A percentile compares a stretch with the other conserved stretches of the same genome.
Conservation (phyloP, 2,888 invertebrate genomes). For the Cynaeus angustus region DNA sequence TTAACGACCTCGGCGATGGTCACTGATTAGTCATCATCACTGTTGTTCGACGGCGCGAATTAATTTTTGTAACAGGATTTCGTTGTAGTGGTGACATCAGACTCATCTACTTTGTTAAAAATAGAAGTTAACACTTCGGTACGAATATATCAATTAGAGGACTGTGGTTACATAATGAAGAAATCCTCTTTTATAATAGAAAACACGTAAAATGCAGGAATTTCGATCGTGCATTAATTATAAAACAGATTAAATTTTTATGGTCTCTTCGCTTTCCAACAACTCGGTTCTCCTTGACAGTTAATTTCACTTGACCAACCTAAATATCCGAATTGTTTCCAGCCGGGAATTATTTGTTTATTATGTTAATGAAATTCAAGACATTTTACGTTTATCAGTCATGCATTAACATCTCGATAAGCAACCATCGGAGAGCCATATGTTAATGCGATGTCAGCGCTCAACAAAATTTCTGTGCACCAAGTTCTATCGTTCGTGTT, state of each 20-base stretch:
- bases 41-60: constrained; percentile 47
- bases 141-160: constrained; percentile 3
- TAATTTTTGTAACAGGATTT: constrained; percentile 55
- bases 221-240: no score
- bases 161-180: constrained; percentile 24
- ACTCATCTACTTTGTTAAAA: constrained; percentile 16
- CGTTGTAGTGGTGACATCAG: constrained; percentile 18
- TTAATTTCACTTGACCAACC: not conserved
- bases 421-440: constrained; percentile 15
- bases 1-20: constrained; percentile 45
- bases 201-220: no score
- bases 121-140: constrained; percentile 23
- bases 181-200: not conserved
- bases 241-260: not conserved
- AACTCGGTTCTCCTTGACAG: not conserved
- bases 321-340: not conserved
- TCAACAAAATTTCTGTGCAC: constrained; percentile 8
- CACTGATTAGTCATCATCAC: constrained; percentile 50
- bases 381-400: constrained; percentile 1
- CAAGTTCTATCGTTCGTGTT: constrained; percentile 15
- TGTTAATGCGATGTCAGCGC: constrained; percentile 7
- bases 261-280: constrained; percentile 4
- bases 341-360: not conserved
- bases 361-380: constrained; percentile 24
- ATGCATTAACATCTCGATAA: constrained; percentile 21